phyloP scores from a whole-genome alignment of 2,797 vertebrate genomes.

The Thunnus albacares region DNA sequence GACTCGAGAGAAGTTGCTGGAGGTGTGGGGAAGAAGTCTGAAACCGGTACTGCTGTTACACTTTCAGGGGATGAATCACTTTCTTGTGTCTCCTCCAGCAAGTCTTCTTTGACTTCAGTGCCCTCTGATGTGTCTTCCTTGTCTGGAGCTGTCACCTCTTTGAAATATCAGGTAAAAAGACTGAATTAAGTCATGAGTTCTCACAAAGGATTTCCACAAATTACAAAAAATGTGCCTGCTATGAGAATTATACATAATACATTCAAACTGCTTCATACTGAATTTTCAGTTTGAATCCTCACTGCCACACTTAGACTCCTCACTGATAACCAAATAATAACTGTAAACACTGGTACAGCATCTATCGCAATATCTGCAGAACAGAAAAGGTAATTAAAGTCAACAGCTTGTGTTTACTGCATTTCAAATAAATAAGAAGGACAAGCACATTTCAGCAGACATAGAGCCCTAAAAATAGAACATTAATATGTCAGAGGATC shows the following conservation, averaged over 20 bases:
- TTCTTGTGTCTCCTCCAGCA: constrained; percentile 33
- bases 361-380: neutral
- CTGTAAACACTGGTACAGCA: neutral
- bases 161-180: constrained; percentile 48
- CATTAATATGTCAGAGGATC: constrained; percentile 26
- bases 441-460: constrained; percentile 20
- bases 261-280: constrained; percentile 7
- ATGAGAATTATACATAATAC: constrained; percentile 21
- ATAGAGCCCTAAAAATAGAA: constrained; percentile 27
- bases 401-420: constrained; percentile 7
- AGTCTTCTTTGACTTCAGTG: constrained; percentile 17
- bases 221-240: constrained; percentile 18
- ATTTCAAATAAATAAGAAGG: constrained; percentile 40
- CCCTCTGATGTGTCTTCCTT: constrained; percentile 69
- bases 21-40: constrained; percentile 44
- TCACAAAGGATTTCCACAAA: constrained; percentile 44
- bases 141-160: constrained; percentile 58
- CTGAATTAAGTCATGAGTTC: constrained; percentile 16
- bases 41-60: constrained; percentile 29
- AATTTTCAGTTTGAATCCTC: constrained; percentile 7
- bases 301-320: neutral
- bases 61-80: constrained; percentile 20
- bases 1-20: constrained; percentile 27
- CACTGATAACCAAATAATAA: constrained; percentile 17
- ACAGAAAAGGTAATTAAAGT: constrained; percentile 22